Evolutionary conservation across 1,140 invertebrate genomes (phyloP).

Genomic region (Cyclargus thomasi): DNA sequence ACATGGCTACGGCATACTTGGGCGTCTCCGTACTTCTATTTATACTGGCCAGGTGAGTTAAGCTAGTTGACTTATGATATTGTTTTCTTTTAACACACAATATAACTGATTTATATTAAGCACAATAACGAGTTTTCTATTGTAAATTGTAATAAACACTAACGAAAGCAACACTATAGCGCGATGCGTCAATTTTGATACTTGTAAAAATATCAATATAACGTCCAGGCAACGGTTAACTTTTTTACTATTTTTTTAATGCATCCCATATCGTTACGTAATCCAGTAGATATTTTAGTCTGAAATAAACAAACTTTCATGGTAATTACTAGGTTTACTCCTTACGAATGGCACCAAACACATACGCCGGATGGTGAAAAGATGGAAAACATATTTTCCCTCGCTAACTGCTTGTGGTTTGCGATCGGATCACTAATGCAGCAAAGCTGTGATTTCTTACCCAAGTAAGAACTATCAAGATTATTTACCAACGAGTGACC

Average conservation of each 20-base stretch:
- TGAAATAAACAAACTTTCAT: slow-evolving; percentile 13
- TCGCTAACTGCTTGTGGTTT: slow-evolving; percentile 96
- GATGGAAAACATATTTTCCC: slow-evolving; percentile 93
- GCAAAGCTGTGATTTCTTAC: slow-evolving; percentile 92
- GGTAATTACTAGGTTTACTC: slow-evolving; percentile 83
- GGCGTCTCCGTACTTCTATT: slow-evolving; percentile 95
- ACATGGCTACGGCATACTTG: slow-evolving; percentile 95
- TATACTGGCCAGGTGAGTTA: slow-evolving; percentile 89
- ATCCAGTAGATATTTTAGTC: not conserved
- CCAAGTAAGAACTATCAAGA: slow-evolving; percentile 82
- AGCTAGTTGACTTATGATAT: slow-evolving; percentile 4
- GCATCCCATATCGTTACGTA: not conserved
- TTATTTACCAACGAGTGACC: slow-evolving; percentile 50
- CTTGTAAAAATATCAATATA: not conserved
- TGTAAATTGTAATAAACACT: not conserved
- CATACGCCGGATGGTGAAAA: slow-evolving; percentile 89
- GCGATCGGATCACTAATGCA: slow-evolving; percentile 95
- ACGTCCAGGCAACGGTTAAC: too few relatives aligned
- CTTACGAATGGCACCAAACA: slow-evolving; percentile 94
- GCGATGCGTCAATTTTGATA: not conserved
- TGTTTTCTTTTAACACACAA: not conserved
- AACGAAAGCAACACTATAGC: not conserved
- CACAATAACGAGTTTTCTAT: not conserved
- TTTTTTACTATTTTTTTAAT: not conserved
- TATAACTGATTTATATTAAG: not conserved